Conservation (phyloP, 2,113 vertebrate species). For the Microtus pennsylvanicus region DNA sequence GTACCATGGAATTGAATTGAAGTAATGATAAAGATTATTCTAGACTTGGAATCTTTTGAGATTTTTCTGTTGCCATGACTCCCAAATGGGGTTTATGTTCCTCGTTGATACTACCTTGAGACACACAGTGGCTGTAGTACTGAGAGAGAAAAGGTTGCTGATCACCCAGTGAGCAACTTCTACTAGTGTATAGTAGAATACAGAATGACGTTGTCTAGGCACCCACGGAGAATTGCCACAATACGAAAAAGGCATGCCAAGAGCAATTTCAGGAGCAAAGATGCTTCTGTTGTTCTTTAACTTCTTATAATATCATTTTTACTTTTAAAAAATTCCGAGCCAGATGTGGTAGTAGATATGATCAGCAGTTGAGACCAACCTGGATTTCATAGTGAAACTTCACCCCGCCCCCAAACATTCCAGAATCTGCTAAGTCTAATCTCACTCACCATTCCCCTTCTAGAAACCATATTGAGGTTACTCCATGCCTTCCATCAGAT, state of each 20-base stretch:
- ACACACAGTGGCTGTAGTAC: not conserved
- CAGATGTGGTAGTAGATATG: not conserved
- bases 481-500: not conserved
- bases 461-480: not conserved
- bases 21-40: constrained; percentile 54
- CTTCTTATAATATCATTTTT: not conserved
- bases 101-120: not conserved
- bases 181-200: not conserved
- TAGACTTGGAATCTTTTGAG: constrained; percentile 34
- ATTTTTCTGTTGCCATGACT: constrained; percentile 51
- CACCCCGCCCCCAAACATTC: not conserved
- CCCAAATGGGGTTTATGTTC: not conserved
- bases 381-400: not conserved
- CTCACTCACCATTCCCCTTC: not conserved
- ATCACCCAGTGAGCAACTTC: not conserved
- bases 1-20: not conserved
- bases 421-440: not conserved
- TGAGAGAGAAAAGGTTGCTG: not conserved
- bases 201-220: not conserved
- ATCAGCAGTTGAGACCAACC: not conserved
- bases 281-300: constrained; percentile 3
- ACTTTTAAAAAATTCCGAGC: not conserved
- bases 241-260: not conserved
- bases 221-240: not conserved
- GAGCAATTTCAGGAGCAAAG: constrained; percentile 17